Evolutionary conservation across 92 coral and sea anemone genomes (phyloP).

Genomic region (Palythoa grandis): DNA sequence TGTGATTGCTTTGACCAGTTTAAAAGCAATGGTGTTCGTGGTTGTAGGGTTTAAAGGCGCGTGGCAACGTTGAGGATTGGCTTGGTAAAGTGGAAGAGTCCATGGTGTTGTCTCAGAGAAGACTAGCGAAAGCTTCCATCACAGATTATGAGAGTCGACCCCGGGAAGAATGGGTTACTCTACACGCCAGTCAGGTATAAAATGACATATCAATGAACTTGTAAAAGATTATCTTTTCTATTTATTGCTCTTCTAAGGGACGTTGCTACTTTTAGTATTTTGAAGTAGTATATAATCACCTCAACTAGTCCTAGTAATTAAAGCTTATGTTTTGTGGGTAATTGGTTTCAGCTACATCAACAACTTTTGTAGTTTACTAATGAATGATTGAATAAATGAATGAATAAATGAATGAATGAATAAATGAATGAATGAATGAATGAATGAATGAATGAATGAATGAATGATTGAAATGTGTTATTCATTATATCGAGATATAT

Average conservation of each 20-base stretch:
- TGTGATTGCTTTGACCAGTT: no score
- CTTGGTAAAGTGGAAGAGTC: conserved; percentile 98
- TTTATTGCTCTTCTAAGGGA: neutral
- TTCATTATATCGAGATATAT: no score
- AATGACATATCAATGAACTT: neutral
- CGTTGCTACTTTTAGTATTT: neutral
- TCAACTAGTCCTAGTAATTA: neutral
- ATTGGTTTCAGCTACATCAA: no score
- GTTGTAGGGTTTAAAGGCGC: conserved; percentile 90
- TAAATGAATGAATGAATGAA: no score
- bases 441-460: no score
- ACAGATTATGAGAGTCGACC: conserved; percentile 92
- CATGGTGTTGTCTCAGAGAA: conserved; percentile 89
- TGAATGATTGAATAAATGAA: no score
- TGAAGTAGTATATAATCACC: neutral
- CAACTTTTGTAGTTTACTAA: no score
- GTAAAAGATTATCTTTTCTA: neutral
- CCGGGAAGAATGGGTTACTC: conserved; percentile 96
- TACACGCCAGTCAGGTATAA: conserved; percentile 93
- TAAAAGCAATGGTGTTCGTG: neutral
- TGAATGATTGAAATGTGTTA: no score
- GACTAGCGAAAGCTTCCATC: conserved; percentile 86
- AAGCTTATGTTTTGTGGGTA: no score
- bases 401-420: no score
- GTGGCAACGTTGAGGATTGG: conserved; percentile 99